Evolutionary conservation across 2,797 vertebrate genomes (phyloP).

Genomic region (Lophius americanus): DNA sequence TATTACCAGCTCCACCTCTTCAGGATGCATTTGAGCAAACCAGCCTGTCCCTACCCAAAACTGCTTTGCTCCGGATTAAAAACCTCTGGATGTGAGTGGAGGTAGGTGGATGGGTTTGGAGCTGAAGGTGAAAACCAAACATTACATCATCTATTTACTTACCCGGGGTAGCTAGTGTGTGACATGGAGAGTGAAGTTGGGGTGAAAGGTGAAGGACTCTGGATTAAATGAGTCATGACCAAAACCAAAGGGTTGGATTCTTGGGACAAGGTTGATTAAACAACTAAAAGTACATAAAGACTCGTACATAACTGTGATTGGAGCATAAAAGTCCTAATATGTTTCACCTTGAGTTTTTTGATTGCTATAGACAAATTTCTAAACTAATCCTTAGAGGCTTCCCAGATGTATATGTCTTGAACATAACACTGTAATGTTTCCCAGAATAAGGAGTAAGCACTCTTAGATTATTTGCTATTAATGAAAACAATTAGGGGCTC

Average conservation of each 20-base stretch:
- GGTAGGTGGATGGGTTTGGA: slow-evolving; percentile 19
- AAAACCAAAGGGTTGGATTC: slow-evolving; percentile 68
- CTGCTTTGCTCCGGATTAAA: slow-evolving; percentile 54
- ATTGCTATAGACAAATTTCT: slow-evolving; percentile 65
- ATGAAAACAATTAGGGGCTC: slow-evolving; percentile 79
- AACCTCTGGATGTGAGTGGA: slow-evolving; percentile 59
- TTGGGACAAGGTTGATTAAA: slow-evolving; percentile 67
- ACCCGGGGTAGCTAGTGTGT: slow-evolving; percentile 66
- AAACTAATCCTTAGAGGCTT: slow-evolving; percentile 66
- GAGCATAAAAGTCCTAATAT: slow-evolving; percentile 32
- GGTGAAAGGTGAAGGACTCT: slow-evolving; percentile 81
- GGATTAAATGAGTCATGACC: slow-evolving; percentile 81
- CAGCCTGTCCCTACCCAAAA: slow-evolving; percentile 56
- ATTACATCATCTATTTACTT: slow-evolving; percentile 81
- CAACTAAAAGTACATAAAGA: slow-evolving; percentile 55
- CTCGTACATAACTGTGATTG: slow-evolving; percentile 23
- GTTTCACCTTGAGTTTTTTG: slow-evolving; percentile 51
- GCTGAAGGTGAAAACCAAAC: slow-evolving; percentile 63
- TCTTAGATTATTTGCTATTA: slow-evolving; percentile 77
- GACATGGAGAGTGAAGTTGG: slow-evolving; percentile 67
- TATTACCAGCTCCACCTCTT: slow-evolving; percentile 26
- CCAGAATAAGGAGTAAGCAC: slow-evolving; percentile 70
- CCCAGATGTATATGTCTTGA: slow-evolving; percentile 68
- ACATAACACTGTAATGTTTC: slow-evolving; percentile 69
- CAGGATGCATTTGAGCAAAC: slow-evolving; percentile 42